Evolutionary conservation across 1,140 invertebrate species (phyloP).

Genomic region (Hydropsyche tenuis): DNA sequence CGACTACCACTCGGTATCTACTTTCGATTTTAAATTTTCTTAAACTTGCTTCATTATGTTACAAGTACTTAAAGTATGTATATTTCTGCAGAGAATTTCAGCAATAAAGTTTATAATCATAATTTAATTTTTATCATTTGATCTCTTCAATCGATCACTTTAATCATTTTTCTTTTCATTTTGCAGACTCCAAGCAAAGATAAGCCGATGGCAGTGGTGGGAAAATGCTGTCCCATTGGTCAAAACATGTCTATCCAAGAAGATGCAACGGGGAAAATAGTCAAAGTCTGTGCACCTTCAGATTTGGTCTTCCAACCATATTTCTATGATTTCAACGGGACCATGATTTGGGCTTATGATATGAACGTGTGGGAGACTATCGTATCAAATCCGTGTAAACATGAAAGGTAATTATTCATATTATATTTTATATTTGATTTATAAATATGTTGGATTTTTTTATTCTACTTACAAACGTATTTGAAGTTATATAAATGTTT

Average conservation of each 20-base stretch:
- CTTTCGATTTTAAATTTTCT: too few species aligned
- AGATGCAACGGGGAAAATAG: constrained; percentile 57
- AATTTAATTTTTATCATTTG: too few species aligned
- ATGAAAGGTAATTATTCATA: constrained; percentile 59
- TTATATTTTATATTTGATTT: neutral
- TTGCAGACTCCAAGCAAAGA: constrained; percentile 20
- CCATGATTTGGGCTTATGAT: constrained; percentile 60
- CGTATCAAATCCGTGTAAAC: constrained; percentile 63
- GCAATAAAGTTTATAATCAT: too few species aligned
- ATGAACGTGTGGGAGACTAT: constrained; percentile 62
- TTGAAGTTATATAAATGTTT: too few species aligned
- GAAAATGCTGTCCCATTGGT: constrained; percentile 60
- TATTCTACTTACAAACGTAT: neutral
- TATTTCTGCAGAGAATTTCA: too few species aligned
- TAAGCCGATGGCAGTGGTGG: constrained; percentile 56
- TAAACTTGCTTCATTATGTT: too few species aligned
- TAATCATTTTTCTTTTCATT: constrained; percentile 18
- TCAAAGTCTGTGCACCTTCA: constrained; percentile 57
- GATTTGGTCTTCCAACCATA: constrained; percentile 59
- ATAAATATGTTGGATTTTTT: neutral
- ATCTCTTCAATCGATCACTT: neutral
- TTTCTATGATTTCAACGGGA: constrained; percentile 63
- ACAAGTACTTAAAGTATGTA: too few species aligned
- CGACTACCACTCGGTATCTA: too few species aligned
- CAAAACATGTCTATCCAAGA: constrained; percentile 55